phyloP scores from a whole-genome alignment of 2,113 vertebrate genomes.

The Oreocharis arfaki region DNA sequence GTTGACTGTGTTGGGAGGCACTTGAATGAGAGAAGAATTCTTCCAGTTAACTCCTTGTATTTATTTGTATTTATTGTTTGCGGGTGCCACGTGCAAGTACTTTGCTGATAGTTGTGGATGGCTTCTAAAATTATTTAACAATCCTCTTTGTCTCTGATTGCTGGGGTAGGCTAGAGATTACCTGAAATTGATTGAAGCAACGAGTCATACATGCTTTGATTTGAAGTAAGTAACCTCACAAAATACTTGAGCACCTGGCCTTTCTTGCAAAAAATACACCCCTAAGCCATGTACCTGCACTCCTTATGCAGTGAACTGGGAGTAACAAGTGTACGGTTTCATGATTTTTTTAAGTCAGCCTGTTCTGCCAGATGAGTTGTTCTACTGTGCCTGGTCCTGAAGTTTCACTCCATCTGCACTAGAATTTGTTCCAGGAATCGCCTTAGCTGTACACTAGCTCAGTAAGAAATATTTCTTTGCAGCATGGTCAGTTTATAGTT shows the following conservation, averaged over 20 bases:
- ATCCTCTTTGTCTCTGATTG: not conserved
- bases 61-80: not conserved
- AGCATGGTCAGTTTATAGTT: not conserved
- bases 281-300: not conserved
- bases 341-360: not conserved
- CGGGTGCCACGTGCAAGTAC: accelerated
- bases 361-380: not conserved
- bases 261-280: not conserved
- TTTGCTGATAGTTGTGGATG: not conserved
- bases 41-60: not conserved
- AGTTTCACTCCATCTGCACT: not conserved
- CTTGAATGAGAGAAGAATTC: not conserved
- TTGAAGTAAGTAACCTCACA: not conserved
- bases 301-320: not conserved
- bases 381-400: not conserved
- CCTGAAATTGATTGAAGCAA: not conserved
- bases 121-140: not conserved
- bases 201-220: not conserved
- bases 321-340: not conserved
- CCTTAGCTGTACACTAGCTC: not conserved
- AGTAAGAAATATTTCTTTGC: not conserved
- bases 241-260: not conserved
- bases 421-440: not conserved
- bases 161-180: not conserved
- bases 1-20: not conserved